These are phyloP conservation scores for Parapsyche elsis DNA, from an alignment of 1,140 invertebrate species.

Conservation along the genomic window DNA sequence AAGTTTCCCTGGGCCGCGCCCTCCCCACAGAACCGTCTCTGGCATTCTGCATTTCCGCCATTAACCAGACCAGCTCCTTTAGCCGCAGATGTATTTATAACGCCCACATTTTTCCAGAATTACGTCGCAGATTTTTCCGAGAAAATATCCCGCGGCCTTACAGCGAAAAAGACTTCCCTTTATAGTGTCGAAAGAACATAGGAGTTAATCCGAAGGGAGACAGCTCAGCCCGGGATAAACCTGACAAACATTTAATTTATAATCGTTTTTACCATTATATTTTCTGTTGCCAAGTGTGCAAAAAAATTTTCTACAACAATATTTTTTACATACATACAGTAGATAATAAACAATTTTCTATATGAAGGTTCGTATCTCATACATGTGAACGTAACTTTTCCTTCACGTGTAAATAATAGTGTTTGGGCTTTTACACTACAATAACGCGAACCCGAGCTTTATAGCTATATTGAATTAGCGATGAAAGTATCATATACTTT, in stretches of 20 bases:
- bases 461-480: too few species aligned
- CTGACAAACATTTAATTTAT: slow-evolving; percentile 24
- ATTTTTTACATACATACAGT: too few species aligned
- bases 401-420: too few species aligned
- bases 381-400: too few species aligned
- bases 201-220: slow-evolving; percentile 13
- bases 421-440: too few species aligned
- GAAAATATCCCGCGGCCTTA: slow-evolving; percentile 19
- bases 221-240: neutral
- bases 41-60: slow-evolving; percentile 1
- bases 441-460: too few species aligned
- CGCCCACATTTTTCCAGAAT: slow-evolving; percentile 19
- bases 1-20: neutral
- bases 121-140: slow-evolving; percentile 4
- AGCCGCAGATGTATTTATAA: slow-evolving; percentile 15
- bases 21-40: neutral
- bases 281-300: too few species aligned
- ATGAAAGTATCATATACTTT: too few species aligned
- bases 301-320: too few species aligned
- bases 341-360: too few species aligned
- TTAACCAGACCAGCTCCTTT: neutral
- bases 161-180: slow-evolving; percentile 6
- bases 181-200: slow-evolving; percentile 20
- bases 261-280: slow-evolving; percentile 1
- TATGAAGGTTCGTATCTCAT: too few species aligned